These are phyloP conservation scores for Argopecten irradians DNA, from an alignment of 1,140 invertebrate species.

Conservation along the genomic window DNA sequence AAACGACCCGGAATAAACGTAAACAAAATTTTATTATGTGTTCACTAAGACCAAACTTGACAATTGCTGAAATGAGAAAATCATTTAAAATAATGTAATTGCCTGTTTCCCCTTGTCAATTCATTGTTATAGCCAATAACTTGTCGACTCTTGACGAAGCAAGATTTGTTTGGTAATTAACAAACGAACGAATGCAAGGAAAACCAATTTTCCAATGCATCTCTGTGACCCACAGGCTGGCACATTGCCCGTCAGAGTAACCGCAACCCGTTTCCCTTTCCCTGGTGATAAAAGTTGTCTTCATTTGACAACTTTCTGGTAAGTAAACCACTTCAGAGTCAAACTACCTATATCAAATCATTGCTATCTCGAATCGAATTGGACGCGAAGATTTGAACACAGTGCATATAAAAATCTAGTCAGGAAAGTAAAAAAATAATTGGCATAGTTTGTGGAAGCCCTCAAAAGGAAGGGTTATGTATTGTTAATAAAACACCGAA, in stretches of 20 bases:
- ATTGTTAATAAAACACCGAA: too few species aligned
- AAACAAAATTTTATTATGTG: constrained; percentile 23
- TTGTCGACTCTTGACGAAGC: constrained; percentile 8
- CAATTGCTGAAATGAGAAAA: constrained; percentile 3
- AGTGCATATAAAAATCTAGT: too few species aligned
- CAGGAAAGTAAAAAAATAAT: too few species aligned
- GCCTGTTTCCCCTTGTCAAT: neutral
- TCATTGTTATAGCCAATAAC: constrained; percentile 2
- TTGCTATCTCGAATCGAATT: neutral
- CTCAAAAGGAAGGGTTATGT: too few species aligned
- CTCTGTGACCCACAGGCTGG: neutral
- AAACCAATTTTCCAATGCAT: neutral
- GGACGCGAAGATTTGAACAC: too few species aligned
- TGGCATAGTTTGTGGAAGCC: too few species aligned
- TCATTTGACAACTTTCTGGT: neutral
- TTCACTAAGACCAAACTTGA: constrained; percentile 7
- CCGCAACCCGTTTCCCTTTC: neutral
- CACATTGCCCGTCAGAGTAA: neutral
- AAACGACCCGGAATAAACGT: neutral
- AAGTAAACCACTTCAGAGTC: neutral
- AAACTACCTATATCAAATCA: neutral
- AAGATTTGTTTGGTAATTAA: constrained; percentile 23
- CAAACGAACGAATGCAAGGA: neutral
- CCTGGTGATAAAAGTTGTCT: neutral
- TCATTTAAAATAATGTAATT: constrained; percentile 19